Base-by-base conservation (phyloP, 92 coral and sea anemone species). In the Epizoanthus rinbou region DNA sequence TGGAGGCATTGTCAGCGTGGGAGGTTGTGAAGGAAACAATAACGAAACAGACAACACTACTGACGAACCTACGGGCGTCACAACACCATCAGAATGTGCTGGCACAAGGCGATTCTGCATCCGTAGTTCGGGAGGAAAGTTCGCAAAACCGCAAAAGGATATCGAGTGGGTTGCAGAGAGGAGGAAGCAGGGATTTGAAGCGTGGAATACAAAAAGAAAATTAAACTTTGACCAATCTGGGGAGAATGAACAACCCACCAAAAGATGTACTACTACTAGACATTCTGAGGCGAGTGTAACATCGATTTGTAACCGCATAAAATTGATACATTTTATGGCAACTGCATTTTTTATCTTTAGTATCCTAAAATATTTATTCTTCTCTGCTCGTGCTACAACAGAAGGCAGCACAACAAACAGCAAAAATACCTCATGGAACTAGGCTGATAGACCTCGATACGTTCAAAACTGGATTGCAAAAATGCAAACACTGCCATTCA, bases 401-500 rank as follows among this genome's bases (percentile, higher is more conserved):
- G 69, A 64, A 64, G 17, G n/a, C 69, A 63, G 68, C 33, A 24
- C 69, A 64, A 24, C 69, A 64, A 64, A 35, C 39, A 64, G 69
- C 69, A 9, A 64, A 10, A 8, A 24, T 6, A 33, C 69, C 69
- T 24, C 69, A 22, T 64, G 69, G 69, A 16, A 64, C 69, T 22
- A 64, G 39, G 28, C 69, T 64, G 25, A 33, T 64, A 64, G 39
- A 64, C 5, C 39, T 64, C 5, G 69, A 64, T 64, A 21, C 15
- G 3, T 22, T 64, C 5, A 22, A 24, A 24, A 64, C 22, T n/a
- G 69, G 69, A 35, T 17, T 64, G 69, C 69, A 24, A 35, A 62
- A 84, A 39, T 85, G 83, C 84, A 85, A 89, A 67, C 82, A 82
- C 14, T 86, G 90, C 41, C 90, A 89, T 24, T 64, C 69, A 24